Evolutionary conservation across 2,888 invertebrate species (phyloP).

Genomic region (Pollenia angustigena): DNA sequence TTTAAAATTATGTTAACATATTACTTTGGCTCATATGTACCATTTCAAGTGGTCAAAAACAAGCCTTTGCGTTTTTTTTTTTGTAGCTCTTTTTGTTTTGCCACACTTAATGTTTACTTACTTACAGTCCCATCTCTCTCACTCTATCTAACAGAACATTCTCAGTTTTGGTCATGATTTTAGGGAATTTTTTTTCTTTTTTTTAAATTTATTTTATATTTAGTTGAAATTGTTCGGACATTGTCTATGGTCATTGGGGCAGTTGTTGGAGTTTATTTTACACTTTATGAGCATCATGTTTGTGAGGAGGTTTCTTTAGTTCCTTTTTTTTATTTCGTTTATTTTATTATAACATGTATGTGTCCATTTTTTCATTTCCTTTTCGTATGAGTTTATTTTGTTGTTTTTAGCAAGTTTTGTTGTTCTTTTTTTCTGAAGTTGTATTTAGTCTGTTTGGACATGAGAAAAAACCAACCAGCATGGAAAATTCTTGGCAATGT

Average conservation of each 20-base stretch:
- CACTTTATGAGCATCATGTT: constrained; percentile 61
- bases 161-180: constrained; percentile 12
- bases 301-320: constrained; percentile 44
- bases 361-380: constrained; percentile 45
- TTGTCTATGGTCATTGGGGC: constrained; percentile 64
- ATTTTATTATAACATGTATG: not conserved
- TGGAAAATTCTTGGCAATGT: constrained; percentile 64
- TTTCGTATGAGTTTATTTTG: constrained; percentile 36
- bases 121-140: not conserved
- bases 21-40: constrained; percentile 59
- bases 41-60: not conserved
- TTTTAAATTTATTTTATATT: constrained; percentile 4
- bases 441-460: constrained; percentile 28
- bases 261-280: constrained; percentile 65
- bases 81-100: not conserved
- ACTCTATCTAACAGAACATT: not conserved
- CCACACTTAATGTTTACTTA: constrained; percentile 1
- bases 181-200: constrained; percentile 20
- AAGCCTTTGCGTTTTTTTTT: constrained; percentile 19
- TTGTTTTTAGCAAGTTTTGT: constrained; percentile 8
- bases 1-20: constrained; percentile 66
- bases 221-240: constrained; percentile 34
- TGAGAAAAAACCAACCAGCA: not conserved
- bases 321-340: not conserved
- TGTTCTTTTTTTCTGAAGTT: not conserved